These are phyloP conservation scores for Chaitophorus viminalis DNA, from an alignment of 2,888 invertebrate genomes.

Conservation along the genomic window DNA sequence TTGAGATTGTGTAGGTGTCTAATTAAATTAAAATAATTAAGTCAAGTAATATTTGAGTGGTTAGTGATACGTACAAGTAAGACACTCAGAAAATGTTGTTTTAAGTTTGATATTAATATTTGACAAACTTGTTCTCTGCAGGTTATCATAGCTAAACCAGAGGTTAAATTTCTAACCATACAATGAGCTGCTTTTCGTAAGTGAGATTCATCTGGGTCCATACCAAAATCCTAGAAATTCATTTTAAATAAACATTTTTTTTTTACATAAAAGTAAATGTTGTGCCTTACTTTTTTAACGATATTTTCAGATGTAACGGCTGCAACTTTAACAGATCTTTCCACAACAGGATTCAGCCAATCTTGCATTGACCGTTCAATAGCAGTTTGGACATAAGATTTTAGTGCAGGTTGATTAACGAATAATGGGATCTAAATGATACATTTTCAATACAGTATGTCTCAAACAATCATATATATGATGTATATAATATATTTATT, in stretches of 20 bases:
- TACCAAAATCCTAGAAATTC: slow-evolving; percentile 80
- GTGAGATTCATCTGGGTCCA: slow-evolving; percentile 92
- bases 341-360: slow-evolving; percentile 94
- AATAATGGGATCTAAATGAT: slow-evolving; percentile 73
- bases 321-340: slow-evolving; percentile 95
- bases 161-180: slow-evolving; percentile 95
- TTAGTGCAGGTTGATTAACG: slow-evolving; percentile 89
- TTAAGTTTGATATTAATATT: slow-evolving; percentile 88
- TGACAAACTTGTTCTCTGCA: slow-evolving; percentile 89
- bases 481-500: too few relatives aligned
- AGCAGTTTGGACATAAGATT: slow-evolving; percentile 86
- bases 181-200: slow-evolving; percentile 94
- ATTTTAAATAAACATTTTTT: background rate
- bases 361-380: slow-evolving; percentile 96
- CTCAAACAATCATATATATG: too few relatives aligned
- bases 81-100: slow-evolving; percentile 81
- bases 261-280: background rate
- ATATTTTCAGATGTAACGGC: slow-evolving; percentile 96
- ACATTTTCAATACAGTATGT: background rate
- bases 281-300: slow-evolving; percentile 76
- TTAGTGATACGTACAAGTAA: slow-evolving; percentile 70
- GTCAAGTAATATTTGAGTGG: background rate
- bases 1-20: slow-evolving; percentile 69
- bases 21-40: slow-evolving; percentile 64
- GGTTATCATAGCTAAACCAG: slow-evolving; percentile 99